phyloP scores from a whole-genome alignment of 2,113 vertebrate species.

The Hydrochoerus hydrochaeris region DNA sequence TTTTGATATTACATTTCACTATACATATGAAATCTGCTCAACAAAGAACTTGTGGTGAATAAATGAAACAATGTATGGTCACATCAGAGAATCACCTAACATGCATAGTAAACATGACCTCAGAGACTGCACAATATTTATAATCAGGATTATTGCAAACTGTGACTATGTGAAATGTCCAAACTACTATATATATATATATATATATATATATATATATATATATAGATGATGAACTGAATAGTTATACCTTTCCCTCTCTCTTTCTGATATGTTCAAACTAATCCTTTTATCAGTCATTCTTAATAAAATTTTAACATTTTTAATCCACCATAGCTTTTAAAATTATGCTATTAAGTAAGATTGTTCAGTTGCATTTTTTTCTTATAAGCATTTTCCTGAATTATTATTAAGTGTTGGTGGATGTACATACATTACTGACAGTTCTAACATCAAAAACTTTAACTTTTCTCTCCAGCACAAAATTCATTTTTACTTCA shows the following conservation, averaged over 20 bases:
- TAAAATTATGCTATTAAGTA: neutral
- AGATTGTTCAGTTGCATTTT: neutral
- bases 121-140: neutral
- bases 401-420: neutral
- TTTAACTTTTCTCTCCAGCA: neutral
- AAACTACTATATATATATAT: too few relatives aligned
- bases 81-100: neutral
- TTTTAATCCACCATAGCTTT: neutral
- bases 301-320: neutral
- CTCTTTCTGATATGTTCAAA: neutral
- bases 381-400: neutral
- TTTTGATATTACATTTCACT: neutral
- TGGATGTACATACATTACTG: neutral
- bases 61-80: neutral
- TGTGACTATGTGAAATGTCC: neutral
- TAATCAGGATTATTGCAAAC: neutral
- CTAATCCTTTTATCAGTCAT: neutral
- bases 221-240: neutral
- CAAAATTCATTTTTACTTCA: neutral
- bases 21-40: neutral
- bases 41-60: neutral
- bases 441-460: neutral
- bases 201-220: neutral
- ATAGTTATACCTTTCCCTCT: neutral
- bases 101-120: neutral